A percentile compares a stretch with the other conserved stretches of the same genome.
These are phyloP conservation scores for Lepeophtheirus nordmannii DNA, from an alignment of 2,888 invertebrate species.

Conservation along the genomic window DNA sequence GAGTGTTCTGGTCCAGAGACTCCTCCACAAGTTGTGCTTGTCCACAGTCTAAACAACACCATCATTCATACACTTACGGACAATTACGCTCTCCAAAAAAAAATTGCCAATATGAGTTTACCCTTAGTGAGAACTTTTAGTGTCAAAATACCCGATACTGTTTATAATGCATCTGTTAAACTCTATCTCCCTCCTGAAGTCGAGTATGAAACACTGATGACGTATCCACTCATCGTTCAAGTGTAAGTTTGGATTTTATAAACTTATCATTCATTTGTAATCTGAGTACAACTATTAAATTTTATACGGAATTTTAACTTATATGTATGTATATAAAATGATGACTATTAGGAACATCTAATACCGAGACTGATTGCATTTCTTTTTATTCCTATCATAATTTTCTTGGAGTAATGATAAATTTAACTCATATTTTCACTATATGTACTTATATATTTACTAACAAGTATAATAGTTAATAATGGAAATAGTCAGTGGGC, in stretches of 20 bases:
- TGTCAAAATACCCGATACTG: conserved; percentile 30
- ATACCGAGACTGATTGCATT: no score
- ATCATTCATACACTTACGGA: conserved; percentile 28
- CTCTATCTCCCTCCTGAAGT: conserved; percentile 57
- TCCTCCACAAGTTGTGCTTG: conserved; percentile 28
- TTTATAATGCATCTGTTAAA: conserved; percentile 54
- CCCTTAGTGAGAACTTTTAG: conserved; percentile 25
- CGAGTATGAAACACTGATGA: conserved; percentile 43
- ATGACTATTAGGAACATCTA: neutral
- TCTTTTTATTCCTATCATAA: no score
- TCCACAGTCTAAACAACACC: conserved; percentile 26
- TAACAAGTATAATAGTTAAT: no score
- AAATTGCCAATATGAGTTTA: conserved; percentile 26
- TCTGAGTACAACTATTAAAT: no score
- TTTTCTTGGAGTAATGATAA: no score
- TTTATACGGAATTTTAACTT: neutral
- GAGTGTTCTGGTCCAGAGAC: conserved; percentile 59
- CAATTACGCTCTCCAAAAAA: conserved; percentile 28
- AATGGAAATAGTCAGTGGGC: no score
- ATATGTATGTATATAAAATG: neutral
- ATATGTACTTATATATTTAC: no score
- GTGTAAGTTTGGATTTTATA: conserved; percentile 38
- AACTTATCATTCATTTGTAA: neutral
- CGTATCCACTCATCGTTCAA: conserved; percentile 66
- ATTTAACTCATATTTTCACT: neutral